These are phyloP conservation scores for Bilobella aurantiaca DNA, from an alignment of 1,140 invertebrate genomes.

Conservation along the genomic window DNA sequence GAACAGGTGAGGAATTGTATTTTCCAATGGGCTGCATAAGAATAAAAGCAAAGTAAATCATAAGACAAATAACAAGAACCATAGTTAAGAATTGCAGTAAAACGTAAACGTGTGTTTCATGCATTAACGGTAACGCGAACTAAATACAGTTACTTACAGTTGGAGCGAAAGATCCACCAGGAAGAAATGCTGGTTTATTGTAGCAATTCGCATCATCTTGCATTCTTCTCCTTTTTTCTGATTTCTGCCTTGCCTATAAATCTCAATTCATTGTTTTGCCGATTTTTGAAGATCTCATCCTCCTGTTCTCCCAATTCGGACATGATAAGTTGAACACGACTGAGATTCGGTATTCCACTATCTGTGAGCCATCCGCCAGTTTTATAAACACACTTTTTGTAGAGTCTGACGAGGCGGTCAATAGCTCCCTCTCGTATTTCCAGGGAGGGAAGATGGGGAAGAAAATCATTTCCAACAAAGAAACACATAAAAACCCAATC, in stretches of 20 bases:
- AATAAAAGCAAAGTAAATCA: constrained; percentile 12
- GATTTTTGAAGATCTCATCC: constrained; percentile 92
- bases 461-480: constrained; percentile 99
- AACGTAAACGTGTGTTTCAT: too few species aligned
- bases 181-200: constrained; percentile 56
- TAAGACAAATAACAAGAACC: constrained; percentile 11
- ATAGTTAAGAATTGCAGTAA: too few species aligned
- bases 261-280: constrained; percentile 72
- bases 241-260: constrained; percentile 66
- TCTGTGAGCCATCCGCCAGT: constrained; percentile 55
- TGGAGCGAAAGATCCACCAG: constrained; percentile 64
- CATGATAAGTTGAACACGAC: constrained; percentile 89
- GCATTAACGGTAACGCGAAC: too few species aligned
- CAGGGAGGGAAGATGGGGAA: constrained; percentile 94
- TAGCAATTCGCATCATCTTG: constrained; percentile 40
- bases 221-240: constrained; percentile 46
- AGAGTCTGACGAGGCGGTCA: constrained; percentile 82
- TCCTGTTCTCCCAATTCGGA: constrained; percentile 83
- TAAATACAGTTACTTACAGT: constrained; percentile 38
- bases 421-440: constrained; percentile 98
- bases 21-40: constrained; percentile 31
- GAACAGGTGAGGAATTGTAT: constrained; percentile 23
- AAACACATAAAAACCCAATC: constrained; percentile 99
- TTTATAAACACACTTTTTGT: constrained; percentile 90
- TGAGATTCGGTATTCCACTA: constrained; percentile 83